A percentile compares a stretch with the other conserved stretches of the same genome.
Evolutionary conservation across 2,113 vertebrate genomes (phyloP).

Genomic region (Podocnemis expansa): DNA sequence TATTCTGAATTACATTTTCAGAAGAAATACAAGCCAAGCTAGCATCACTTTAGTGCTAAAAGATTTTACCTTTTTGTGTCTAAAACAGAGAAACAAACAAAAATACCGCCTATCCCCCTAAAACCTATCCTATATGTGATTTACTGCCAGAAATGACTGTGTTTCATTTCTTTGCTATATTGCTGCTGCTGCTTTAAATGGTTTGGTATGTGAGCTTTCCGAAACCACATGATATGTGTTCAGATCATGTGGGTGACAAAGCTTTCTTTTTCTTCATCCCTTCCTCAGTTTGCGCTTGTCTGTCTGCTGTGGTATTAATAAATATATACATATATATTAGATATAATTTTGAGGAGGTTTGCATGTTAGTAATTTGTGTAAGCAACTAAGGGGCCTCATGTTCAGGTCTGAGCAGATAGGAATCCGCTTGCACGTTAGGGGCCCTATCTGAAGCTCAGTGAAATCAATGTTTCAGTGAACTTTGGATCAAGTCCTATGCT

Average conservation of each 20-base stretch:
- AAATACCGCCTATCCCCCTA: not conserved
- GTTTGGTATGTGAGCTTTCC: slow-evolving; percentile 53
- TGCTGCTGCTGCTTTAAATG: slow-evolving; percentile 74
- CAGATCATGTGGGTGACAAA: slow-evolving; percentile 26
- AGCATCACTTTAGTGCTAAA: not conserved
- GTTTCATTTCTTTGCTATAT: slow-evolving; percentile 51
- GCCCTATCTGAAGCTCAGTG: not conserved
- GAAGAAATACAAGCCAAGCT: not conserved
- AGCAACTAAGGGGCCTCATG: slow-evolving; percentile 86
- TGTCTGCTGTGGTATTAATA: slow-evolving; percentile 61
- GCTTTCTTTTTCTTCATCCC: slow-evolving; percentile 14
- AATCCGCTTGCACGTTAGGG: slow-evolving; percentile 85
- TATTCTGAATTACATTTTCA: not conserved
- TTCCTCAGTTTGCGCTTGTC: slow-evolving; percentile 58
- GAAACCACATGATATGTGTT: slow-evolving; percentile 9
- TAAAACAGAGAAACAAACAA: not conserved
- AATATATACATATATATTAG: slow-evolving; percentile 7
- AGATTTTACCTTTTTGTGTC: not conserved
- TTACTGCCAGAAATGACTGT: not conserved
- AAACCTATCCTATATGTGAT: rapidly evolving
- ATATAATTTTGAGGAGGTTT: slow-evolving; percentile 79
- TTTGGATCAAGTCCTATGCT: slow-evolving; percentile 48
- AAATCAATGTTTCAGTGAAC: slow-evolving; percentile 9
- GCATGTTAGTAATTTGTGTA: slow-evolving; percentile 82
- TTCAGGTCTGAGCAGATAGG: slow-evolving; percentile 87